Evolutionary conservation across 1,140 invertebrate species (phyloP).

Genomic region (Hyphantria cunea): DNA sequence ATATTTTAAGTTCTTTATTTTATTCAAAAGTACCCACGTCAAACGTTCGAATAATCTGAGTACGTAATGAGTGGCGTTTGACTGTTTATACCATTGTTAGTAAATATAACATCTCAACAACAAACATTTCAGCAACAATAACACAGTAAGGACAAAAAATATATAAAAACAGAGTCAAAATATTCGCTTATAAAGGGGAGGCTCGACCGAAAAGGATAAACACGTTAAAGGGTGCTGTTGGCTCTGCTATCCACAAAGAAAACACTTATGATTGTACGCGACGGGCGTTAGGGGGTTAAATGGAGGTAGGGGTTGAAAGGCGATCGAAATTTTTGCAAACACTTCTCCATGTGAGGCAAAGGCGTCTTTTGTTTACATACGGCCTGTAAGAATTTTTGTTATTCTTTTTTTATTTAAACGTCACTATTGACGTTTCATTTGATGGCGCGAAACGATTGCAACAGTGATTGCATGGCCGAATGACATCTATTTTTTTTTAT

Average conservation of each 20-base stretch:
- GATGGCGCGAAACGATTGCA: conserved; percentile 23
- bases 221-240: conserved; percentile 70
- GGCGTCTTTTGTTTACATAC: conserved; percentile 26
- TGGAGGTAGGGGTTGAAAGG: conserved; percentile 47
- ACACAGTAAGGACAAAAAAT: conserved; percentile 15
- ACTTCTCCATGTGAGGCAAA: conserved; percentile 31
- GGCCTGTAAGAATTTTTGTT: conserved; percentile 27
- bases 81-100: conserved; percentile 6
- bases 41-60: no score
- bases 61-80: no score
- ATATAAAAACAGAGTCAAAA: conserved; percentile 30
- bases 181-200: conserved; percentile 48
- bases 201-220: conserved; percentile 67
- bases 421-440: conserved; percentile 26
- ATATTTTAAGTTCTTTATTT: no score
- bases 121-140: conserved; percentile 31
- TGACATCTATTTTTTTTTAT: conserved; percentile 30
- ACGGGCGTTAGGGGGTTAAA: conserved; percentile 30
- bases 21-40: no score
- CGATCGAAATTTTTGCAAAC: conserved; percentile 66
- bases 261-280: conserved; percentile 70
- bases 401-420: conserved; percentile 32
- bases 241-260: conserved; percentile 74
- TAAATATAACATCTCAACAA: conserved; percentile 20
- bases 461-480: conserved; percentile 20